Conservation (phyloP, 2,888 invertebrate genomes). For the Megaustenia siamemsis region DNA sequence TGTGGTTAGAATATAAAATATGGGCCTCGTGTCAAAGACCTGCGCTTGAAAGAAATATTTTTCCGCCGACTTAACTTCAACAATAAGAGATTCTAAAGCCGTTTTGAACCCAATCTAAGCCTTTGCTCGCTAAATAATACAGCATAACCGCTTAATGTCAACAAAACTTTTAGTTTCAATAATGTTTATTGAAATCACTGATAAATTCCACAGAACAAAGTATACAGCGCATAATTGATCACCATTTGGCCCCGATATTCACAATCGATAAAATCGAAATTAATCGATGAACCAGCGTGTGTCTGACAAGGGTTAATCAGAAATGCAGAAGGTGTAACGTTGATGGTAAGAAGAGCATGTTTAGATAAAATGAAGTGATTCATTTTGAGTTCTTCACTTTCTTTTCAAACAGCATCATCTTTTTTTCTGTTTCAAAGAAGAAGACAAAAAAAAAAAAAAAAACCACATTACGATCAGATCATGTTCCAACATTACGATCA, state of each 20-base stretch:
- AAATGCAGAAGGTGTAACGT: neutral
- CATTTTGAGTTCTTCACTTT: too few species aligned
- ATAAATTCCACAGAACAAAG: neutral
- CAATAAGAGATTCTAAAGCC: neutral
- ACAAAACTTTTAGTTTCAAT: neutral
- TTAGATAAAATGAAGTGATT: too few species aligned
- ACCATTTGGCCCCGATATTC: neutral
- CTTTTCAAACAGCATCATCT: too few species aligned
- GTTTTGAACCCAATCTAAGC: neutral
- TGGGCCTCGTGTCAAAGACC: too few species aligned
- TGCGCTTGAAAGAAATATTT: neutral
- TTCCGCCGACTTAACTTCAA: neutral
- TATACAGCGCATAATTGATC: slow-evolving; percentile 5
- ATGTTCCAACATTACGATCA: too few species aligned
- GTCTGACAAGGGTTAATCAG: neutral
- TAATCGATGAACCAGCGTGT: neutral
- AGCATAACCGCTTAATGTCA: neutral
- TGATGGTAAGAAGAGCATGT: too few species aligned
- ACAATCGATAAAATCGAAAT: slow-evolving; percentile 23
- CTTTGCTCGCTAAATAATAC: neutral
- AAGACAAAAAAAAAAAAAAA: too few species aligned
- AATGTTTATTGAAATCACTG: slow-evolving; percentile 14
- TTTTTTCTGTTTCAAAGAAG: too few species aligned
- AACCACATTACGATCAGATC: too few species aligned
- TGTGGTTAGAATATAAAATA: too few species aligned